phyloP scores from a whole-genome alignment of 2,888 invertebrate species.

The Acanthopleura granulata region DNA sequence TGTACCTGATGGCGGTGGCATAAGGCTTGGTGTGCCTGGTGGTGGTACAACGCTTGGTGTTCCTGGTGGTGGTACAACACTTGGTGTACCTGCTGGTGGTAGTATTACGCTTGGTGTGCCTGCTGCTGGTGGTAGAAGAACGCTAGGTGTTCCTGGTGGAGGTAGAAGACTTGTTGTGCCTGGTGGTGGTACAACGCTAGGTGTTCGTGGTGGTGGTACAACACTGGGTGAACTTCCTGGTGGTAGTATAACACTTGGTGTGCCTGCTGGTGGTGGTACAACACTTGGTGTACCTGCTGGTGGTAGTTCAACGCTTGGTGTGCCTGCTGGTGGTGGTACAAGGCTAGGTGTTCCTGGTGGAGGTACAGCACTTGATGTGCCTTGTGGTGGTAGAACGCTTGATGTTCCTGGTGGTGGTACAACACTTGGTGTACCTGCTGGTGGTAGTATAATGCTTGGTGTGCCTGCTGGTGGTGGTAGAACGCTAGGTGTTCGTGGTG shows the following conservation, averaged over 20 bases:
- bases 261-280: slow-evolving; percentile 1
- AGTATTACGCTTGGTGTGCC: neutral
- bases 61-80: neutral
- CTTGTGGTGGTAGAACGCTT: neutral
- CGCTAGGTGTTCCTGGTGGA: neutral
- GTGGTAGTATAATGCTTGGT: neutral
- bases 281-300: neutral
- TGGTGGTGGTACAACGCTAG: neutral
- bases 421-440: neutral
- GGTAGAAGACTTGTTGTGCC: neutral
- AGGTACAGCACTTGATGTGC: neutral
- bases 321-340: neutral
- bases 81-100: slow-evolving; percentile 1
- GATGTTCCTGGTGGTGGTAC: neutral
- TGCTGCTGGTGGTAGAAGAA: neutral
- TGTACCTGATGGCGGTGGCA: neutral
- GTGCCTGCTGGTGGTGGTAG: neutral
- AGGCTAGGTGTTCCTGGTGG: neutral
- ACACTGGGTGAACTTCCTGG: neutral
- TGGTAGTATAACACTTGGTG: neutral
- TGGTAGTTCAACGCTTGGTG: neutral
- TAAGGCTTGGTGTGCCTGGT: neutral
- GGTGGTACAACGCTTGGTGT: slow-evolving; percentile 1
- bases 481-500: neutral
- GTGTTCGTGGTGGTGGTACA: neutral